These are phyloP conservation scores for Ia io DNA, from an alignment of 2,113 vertebrate genomes.

Conservation along the genomic window DNA sequence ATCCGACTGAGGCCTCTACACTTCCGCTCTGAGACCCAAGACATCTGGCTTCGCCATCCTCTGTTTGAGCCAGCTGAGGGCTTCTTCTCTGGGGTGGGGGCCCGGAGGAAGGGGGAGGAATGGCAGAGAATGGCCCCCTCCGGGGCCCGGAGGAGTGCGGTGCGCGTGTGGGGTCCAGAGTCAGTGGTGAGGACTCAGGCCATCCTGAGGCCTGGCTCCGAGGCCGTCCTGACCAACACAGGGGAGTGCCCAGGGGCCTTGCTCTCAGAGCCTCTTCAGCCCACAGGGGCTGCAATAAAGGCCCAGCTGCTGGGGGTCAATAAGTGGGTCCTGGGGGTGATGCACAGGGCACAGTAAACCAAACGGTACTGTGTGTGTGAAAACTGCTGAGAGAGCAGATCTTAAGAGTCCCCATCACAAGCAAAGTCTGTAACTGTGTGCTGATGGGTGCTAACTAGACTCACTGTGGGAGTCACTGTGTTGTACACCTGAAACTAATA, in stretches of 20 bases:
- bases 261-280: neutral
- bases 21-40: neutral
- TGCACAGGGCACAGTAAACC: neutral
- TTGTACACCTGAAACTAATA: neutral
- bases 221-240: neutral
- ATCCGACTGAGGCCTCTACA: neutral
- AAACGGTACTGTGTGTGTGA: too few relatives aligned
- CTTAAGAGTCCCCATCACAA: too few relatives aligned
- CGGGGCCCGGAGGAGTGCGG: neutral
- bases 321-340: neutral
- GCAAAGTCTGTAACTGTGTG: neutral
- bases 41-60: neutral
- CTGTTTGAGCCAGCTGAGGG: neutral
- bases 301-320: neutral
- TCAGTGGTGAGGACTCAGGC: neutral
- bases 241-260: neutral
- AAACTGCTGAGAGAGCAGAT: neutral
- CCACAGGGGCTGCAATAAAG: neutral
- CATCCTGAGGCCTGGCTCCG: neutral
- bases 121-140: neutral
- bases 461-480: too few relatives aligned
- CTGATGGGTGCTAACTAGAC: neutral
- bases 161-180: neutral
- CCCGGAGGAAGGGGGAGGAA: neutral
- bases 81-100: neutral